Evolutionary conservation across 2,113 vertebrate genomes (phyloP), one percentile per base, ranked within the genome.

Genomic region (Himantopus leucocephalus): DNA sequence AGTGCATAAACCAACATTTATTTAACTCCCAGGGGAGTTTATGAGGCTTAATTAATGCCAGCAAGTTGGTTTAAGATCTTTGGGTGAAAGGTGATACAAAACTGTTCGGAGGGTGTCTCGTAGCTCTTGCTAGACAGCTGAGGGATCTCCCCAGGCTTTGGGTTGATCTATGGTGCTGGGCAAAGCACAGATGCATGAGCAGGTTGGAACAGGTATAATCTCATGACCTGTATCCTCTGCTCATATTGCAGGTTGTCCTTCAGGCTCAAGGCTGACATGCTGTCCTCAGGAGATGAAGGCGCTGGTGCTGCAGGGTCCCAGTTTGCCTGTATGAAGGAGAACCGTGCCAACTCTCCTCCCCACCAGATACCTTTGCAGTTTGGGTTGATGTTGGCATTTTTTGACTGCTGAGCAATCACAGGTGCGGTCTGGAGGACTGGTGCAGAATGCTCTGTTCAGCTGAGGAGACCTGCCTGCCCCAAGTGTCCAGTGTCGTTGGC

Each of bases 401-500:
- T 63, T 72, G 37, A 55, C 52, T 79, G 82, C 41, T 74, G 27
- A 74, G 55, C 24, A 66, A 62, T 10, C 4, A 0, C 3, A 45
- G 30, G 6, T 60, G 32, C 2, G 6, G 6, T 53, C 43, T 72
- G 43, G 53, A 89, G 48, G 29, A 30, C 20, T 15, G 12, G 15
- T 3, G 8, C 0, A 48, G 55, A 6, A 21, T 88, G 50, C 71
- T 62, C 12, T 62, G 39, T 53, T 78, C 35, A 58, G 7, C 27
- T 58, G 52, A 17, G 41, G 37, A 45, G 18, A 67, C 5, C 16
- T 88, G 27, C n/a, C 47, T 59, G 22, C 9, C 14, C 24, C 19
- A 48, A 9, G 10, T 55, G 22, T 41, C 20, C 0, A 0, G 45
- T 2, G 3, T 18, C 52, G 23, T 13, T 81, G 30, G 8, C 10